Conservation (phyloP, 2,888 invertebrate genomes). For the Zhuqinia jingwanae region DNA sequence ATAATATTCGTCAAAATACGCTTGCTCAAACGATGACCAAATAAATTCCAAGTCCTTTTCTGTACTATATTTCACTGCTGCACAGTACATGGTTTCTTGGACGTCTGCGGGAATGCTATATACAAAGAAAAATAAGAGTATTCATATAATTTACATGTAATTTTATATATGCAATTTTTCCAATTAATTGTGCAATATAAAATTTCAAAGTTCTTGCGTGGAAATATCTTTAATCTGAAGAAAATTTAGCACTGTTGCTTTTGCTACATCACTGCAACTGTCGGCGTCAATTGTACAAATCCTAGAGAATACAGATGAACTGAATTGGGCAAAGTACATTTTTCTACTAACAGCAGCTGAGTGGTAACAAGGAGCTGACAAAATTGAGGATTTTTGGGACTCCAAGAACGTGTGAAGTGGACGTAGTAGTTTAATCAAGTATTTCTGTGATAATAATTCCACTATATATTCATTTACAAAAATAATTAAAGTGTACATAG, state of each 20-base stretch:
- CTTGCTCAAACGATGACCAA: constrained; percentile 55
- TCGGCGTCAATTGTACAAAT: constrained; percentile 48
- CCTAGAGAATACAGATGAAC: constrained; percentile 52
- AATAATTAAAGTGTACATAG: too few species aligned
- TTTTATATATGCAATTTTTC: neutral
- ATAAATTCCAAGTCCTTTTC: neutral
- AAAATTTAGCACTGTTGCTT: constrained; percentile 28
- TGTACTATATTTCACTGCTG: constrained; percentile 35
- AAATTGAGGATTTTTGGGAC: constrained; percentile 16
- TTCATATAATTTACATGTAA: neutral
- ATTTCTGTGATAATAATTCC: constrained; percentile 17
- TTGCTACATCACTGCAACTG: constrained; percentile 24
- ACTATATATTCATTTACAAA: neutral
- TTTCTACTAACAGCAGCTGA: neutral
- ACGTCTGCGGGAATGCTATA: constrained; percentile 56
- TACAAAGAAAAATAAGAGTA: neutral
- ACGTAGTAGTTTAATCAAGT: neutral
- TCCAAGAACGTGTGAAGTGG: constrained; percentile 25
- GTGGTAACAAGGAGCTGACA: neutral
- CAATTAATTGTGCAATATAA: neutral
- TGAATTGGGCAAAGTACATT: constrained; percentile 35
- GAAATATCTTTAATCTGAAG: constrained; percentile 24
- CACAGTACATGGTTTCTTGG: constrained; percentile 60
- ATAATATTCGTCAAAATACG: constrained; percentile 65
- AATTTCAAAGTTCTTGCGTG: neutral